Evolutionary conservation across 1,140 invertebrate genomes (phyloP).

Genomic region (Aleiodes sp.): DNA sequence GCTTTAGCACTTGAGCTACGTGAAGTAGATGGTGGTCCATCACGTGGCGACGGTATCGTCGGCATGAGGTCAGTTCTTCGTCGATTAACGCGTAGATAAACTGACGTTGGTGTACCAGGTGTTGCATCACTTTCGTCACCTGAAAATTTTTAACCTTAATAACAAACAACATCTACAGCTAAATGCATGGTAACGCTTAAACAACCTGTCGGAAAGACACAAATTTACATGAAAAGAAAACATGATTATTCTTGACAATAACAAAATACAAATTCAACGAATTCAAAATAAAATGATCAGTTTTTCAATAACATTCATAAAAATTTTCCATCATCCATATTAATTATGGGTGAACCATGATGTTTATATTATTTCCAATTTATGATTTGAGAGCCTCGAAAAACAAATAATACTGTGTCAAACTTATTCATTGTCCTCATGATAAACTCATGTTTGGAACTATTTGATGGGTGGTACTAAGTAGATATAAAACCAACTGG

Average conservation of each 20-base stretch:
- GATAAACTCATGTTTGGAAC: not conserved
- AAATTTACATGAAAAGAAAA: not conserved
- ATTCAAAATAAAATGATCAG: no score
- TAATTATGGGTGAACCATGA: no score
- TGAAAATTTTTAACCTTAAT: constrained; percentile 52
- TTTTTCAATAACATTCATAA: no score
- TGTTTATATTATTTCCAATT: no score
- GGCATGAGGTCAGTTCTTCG: constrained; percentile 90
- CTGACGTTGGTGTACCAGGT: constrained; percentile 61
- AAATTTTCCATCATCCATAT: no score
- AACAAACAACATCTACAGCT: constrained; percentile 14
- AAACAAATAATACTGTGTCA: no score
- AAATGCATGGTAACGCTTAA: not conserved
- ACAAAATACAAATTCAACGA: no score
- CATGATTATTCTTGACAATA: no score
- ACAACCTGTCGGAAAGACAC: not conserved
- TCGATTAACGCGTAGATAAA: constrained; percentile 78
- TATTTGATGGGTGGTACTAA: not conserved
- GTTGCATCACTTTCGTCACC: constrained; percentile 68
- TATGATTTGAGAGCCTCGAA: no score
- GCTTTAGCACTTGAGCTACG: constrained; percentile 68
- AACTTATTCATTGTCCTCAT: not conserved
- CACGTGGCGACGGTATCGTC: constrained; percentile 81
- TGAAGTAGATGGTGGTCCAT: constrained; percentile 64
- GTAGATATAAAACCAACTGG: not conserved